Conservation (phyloP, 2,888 invertebrate genomes). For the Rhamphomyia laevipes region DNA sequence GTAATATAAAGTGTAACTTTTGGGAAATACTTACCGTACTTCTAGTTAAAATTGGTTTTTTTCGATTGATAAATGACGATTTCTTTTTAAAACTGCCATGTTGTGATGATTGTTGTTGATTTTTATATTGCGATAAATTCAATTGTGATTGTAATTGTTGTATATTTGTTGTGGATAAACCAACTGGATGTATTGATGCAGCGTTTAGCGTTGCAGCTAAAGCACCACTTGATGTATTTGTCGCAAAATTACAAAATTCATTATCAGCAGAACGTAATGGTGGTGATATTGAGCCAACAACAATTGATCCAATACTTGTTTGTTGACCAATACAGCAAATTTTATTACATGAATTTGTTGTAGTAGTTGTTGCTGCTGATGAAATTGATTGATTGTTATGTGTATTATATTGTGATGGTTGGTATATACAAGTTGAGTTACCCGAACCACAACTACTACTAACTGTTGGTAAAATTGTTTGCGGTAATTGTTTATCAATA, state of each 20-base stretch:
- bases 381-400: constrained; percentile 11
- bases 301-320: neutral
- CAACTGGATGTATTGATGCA: constrained; percentile 12
- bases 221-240: constrained; percentile 16
- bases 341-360: constrained; percentile 17
- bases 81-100: constrained; percentile 25
- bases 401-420: constrained; percentile 3
- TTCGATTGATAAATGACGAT: constrained; percentile 32
- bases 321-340: constrained; percentile 18
- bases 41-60: constrained; percentile 34
- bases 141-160: constrained; percentile 10
- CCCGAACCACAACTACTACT: neutral
- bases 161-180: constrained; percentile 5
- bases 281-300: neutral
- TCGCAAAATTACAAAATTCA: neutral
- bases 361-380: constrained; percentile 7
- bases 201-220: constrained; percentile 21
- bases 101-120: constrained; percentile 17
- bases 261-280: neutral
- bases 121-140: constrained; percentile 7
- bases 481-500: constrained; percentile 1
- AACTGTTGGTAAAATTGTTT: constrained; percentile 7
- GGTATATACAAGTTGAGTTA: neutral
- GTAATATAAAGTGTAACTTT: no score
- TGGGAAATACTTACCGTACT: constrained; percentile 39